phyloP scores from a whole-genome alignment of 2,797 vertebrate genomes.

The Allobates femoralis region DNA sequence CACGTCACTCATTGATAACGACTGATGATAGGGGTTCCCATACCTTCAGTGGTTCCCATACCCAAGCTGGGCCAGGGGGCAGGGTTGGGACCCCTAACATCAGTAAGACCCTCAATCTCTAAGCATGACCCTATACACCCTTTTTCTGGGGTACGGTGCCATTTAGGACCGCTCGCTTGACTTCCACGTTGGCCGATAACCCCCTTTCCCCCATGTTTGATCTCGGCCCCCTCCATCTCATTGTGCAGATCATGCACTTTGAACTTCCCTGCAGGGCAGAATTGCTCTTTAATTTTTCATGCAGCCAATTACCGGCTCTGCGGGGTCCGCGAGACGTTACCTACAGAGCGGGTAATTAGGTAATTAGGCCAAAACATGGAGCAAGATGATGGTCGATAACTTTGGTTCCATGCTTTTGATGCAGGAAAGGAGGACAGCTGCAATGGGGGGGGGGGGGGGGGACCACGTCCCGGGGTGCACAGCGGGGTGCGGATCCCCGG shows the following conservation, averaged over 20 bases:
- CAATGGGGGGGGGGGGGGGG: neutral
- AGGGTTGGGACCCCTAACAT: too few relatives aligned
- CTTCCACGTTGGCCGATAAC: neutral
- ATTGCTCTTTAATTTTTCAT: slow-evolving; percentile 28
- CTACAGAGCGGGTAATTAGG: neutral
- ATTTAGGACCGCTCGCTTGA: neutral
- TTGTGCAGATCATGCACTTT: slow-evolving; percentile 7
- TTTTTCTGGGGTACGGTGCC: neutral
- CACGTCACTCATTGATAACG: neutral
- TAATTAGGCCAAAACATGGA: neutral
- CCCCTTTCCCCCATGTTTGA: neutral
- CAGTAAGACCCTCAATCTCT: neutral
- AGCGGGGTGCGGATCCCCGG: neutral
- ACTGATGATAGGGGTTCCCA: neutral
- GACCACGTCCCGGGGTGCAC: neutral
- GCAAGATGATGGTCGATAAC: neutral
- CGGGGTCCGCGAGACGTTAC: neutral
- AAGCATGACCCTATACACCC: neutral
- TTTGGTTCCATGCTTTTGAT: neutral
- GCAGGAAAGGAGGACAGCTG: slow-evolving; percentile 12
- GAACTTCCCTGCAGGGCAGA: neutral
- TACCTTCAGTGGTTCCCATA: neutral
- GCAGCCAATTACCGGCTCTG: slow-evolving; percentile 7
- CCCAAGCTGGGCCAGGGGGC: neutral
- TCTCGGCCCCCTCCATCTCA: neutral